phyloP scores from a whole-genome alignment of 2,113 vertebrate genomes.

The Pitta sordida region DNA sequence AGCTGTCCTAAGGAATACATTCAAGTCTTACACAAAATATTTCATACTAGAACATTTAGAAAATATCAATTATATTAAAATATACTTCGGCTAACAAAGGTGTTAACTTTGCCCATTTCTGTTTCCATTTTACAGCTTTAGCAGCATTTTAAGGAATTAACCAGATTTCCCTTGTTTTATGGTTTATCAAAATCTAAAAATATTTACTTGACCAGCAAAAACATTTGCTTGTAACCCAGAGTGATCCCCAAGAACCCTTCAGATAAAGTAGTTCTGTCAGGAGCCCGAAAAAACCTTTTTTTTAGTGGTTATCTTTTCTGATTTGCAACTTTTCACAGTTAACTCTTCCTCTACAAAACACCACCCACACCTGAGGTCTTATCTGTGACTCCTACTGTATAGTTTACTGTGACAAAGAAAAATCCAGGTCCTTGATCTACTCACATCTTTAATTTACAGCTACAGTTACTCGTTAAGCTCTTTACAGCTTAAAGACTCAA shows the following conservation, averaged over 20 bases:
- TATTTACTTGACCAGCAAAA: constrained; percentile 36
- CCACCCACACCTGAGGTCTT: not conserved
- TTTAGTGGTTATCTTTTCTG: not conserved
- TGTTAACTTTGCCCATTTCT: not conserved
- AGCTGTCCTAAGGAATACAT: constrained; percentile 60
- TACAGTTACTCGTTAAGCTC: not conserved
- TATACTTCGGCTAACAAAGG: not conserved
- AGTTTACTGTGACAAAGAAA: not conserved
- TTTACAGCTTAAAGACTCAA: not conserved
- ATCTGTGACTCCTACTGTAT: not conserved
- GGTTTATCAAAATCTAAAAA: constrained; percentile 6
- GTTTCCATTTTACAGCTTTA: constrained; percentile 56
- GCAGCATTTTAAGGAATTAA: constrained; percentile 30
- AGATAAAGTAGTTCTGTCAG: not conserved
- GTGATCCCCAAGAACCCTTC: not conserved
- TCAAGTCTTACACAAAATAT: constrained; percentile 63
- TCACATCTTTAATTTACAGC: not conserved
- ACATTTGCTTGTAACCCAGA: not conserved
- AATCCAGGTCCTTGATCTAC: not conserved
- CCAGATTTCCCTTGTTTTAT: constrained; percentile 14
- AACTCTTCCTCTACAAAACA: not conserved
- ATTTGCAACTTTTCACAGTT: not conserved
- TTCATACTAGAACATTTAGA: not conserved
- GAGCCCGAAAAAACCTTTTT: not conserved
- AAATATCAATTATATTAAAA: not conserved